phyloP scores from a whole-genome alignment of 2,797 vertebrate genomes.

The Furcifer pardalis region DNA sequence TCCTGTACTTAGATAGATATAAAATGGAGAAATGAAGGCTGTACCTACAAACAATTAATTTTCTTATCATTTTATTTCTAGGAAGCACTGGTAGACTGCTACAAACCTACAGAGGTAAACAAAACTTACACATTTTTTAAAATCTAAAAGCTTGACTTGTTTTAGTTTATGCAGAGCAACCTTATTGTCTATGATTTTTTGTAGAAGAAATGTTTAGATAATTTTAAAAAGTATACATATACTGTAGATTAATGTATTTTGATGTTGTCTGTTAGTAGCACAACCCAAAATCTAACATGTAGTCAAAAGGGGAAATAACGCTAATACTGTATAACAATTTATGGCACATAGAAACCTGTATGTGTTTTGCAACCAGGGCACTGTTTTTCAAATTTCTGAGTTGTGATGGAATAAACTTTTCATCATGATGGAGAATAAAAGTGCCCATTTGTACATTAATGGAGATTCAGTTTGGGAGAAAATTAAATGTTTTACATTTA shows the following conservation, averaged over 20 bases:
- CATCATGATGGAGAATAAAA: not conserved
- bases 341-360: not conserved
- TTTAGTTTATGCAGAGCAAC: conserved; percentile 1
- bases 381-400: not conserved
- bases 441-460: not conserved
- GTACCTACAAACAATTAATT: conserved; percentile 40
- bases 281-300: not conserved
- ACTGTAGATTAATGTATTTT: not conserved
- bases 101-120: conserved; percentile 95
- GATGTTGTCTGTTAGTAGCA: not conserved
- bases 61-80: conserved; percentile 73
- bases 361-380: not conserved
- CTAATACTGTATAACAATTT: not conserved
- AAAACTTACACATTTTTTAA: conserved; percentile 50
- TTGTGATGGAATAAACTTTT: not conserved
- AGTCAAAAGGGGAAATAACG: not conserved
- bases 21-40: not conserved
- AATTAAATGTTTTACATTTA: not conserved
- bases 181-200: not conserved
- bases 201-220: not conserved
- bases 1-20: not conserved
- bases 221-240: not conserved
- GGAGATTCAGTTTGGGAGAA: not conserved
- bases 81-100: conserved; percentile 93
- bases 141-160: conserved; percentile 20